These are phyloP conservation scores for Nematostella vectensis DNA, from an alignment of 92 coral and sea anemone species.

Conservation along the genomic window DNA sequence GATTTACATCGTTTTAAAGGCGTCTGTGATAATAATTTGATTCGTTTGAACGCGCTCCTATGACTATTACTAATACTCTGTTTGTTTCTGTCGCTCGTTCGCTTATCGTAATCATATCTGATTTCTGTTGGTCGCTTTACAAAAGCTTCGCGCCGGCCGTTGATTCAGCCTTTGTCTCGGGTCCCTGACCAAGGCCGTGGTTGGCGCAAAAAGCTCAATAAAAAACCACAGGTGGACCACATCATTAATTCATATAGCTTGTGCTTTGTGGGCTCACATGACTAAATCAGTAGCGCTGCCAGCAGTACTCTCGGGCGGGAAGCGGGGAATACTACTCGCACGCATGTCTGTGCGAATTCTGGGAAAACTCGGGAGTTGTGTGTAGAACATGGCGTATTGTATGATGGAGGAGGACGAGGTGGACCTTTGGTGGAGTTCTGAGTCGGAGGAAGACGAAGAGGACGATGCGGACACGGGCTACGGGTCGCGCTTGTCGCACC, in stretches of 20 bases:
- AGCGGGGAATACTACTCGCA: no score
- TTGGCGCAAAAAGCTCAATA: conserved; percentile 30
- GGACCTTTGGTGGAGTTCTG: conserved; percentile 23
- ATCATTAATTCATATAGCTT: conserved; percentile 27
- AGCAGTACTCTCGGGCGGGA: no score
- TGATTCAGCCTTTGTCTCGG: conserved; percentile 6
- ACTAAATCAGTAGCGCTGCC: no score
- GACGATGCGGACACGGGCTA: conserved; percentile 31
- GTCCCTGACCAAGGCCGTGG: conserved; percentile 26
- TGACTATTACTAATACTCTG: no score
- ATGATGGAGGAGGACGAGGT: conserved; percentile 3
- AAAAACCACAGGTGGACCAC: conserved; percentile 35
- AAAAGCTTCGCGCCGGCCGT: conserved; percentile 9
- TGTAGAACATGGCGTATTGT: no score
- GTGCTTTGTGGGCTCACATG: conserved; percentile 11
- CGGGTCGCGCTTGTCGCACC: conserved; percentile 27
- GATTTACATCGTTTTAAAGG: no score
- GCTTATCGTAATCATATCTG: conserved; percentile 10
- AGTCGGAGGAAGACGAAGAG: conserved; percentile 30
- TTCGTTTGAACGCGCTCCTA: no score
- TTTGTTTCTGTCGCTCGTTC: neutral
- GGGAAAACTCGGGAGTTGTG: no score
- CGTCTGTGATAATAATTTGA: no score
- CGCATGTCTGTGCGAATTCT: no score
- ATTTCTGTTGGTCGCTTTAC: conserved; percentile 9